These are phyloP conservation scores for Oryzias sinensis DNA, from an alignment of 2,797 vertebrate genomes.

Conservation along the genomic window DNA sequence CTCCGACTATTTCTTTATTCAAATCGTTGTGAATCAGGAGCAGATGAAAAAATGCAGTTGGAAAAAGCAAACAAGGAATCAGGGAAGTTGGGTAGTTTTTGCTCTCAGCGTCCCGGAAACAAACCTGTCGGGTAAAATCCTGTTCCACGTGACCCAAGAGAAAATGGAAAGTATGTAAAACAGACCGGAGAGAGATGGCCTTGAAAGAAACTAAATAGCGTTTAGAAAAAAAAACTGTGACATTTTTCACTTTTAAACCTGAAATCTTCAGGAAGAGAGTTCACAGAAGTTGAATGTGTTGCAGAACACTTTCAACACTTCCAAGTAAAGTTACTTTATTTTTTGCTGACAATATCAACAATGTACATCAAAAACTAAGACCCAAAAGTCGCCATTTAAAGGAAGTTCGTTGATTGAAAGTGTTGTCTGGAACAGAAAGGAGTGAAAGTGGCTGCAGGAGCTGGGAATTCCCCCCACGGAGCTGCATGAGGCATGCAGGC, in stretches of 20 bases:
- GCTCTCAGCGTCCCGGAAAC: not conserved
- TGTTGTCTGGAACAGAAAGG: constrained; percentile 4
- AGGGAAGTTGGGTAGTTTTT: constrained; percentile 34
- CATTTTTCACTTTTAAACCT: no score
- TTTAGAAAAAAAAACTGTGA: no score
- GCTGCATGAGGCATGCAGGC: constrained; percentile 30
- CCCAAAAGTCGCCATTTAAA: not conserved
- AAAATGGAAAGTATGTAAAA: constrained; percentile 42
- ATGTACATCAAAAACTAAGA: not conserved
- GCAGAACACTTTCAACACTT: no score
- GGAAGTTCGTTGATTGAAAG: constrained; percentile 4
- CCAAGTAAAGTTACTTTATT: no score
- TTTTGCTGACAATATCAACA: not conserved
- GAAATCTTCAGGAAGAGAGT: no score
- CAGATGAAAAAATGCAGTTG: no score
- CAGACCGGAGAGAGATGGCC: constrained; percentile 19
- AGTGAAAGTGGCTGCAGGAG: not conserved
- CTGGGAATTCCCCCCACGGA: constrained; percentile 35
- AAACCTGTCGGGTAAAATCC: constrained; percentile 55
- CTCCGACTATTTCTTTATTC: no score
- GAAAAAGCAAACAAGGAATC: no score
- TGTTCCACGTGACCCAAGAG: constrained; percentile 35
- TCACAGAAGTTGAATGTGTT: no score
- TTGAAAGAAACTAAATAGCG: not conserved
- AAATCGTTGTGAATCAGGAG: no score